These are phyloP conservation scores for Rhynchomys soricoides DNA, from an alignment of 2,113 vertebrate species.

Conservation along the genomic window DNA sequence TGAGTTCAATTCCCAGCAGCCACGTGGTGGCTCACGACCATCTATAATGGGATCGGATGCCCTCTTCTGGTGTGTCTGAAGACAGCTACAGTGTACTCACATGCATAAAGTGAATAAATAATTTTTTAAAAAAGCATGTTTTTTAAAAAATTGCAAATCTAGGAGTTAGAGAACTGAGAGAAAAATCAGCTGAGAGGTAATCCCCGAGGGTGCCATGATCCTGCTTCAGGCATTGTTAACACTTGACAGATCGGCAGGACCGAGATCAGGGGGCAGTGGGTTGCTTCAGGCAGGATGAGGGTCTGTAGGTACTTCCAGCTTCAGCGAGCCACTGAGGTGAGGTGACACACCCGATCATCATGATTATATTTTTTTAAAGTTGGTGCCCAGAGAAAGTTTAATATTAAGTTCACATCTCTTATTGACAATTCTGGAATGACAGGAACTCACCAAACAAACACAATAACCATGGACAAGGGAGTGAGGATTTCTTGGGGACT, in stretches of 20 bases:
- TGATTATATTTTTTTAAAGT: background rate
- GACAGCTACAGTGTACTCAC: too few relatives aligned
- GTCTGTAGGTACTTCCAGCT: background rate
- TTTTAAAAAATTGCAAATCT: background rate
- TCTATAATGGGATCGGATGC: too few relatives aligned
- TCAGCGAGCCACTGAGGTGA: background rate
- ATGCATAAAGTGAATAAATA: too few relatives aligned
- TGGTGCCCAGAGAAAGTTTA: background rate
- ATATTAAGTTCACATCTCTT: background rate
- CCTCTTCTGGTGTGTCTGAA: too few relatives aligned
- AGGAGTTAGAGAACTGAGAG: accelerated
- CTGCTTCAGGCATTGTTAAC: background rate
- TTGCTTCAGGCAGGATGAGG: background rate
- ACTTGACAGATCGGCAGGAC: too few relatives aligned
- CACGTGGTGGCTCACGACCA: too few relatives aligned
- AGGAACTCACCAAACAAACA: background rate
- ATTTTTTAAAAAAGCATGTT: too few relatives aligned
- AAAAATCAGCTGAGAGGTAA: accelerated
- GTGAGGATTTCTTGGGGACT: too few relatives aligned
- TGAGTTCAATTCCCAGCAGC: too few relatives aligned
- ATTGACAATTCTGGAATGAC: background rate
- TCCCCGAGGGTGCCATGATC: accelerated
- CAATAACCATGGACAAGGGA: background rate
- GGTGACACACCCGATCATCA: background rate
- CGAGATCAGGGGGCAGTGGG: background rate